phyloP scores from a whole-genome alignment of 2,888 invertebrate genomes.

The Eupithecia tripunctaria region DNA sequence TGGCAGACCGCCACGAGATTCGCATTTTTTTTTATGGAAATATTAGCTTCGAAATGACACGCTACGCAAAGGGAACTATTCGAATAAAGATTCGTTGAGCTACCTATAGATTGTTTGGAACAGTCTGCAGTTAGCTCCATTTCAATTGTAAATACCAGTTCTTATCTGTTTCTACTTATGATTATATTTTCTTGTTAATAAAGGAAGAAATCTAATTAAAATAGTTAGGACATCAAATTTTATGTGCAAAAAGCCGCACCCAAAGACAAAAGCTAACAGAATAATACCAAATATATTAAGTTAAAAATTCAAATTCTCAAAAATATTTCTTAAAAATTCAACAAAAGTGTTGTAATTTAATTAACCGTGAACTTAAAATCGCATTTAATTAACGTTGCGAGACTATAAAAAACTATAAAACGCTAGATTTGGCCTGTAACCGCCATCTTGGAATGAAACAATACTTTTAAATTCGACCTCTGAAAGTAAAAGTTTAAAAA shows the following conservation, averaged over 20 bases:
- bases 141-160: no score
- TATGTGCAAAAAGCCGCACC: not conserved
- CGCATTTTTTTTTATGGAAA: no score
- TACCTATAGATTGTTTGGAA: no score
- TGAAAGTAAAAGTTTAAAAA: conserved; percentile 27
- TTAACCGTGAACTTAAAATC: conserved; percentile 55
- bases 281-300: conserved; percentile 18
- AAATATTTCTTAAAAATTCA: conserved; percentile 43
- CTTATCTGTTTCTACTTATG: no score
- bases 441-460: conserved; percentile 13
- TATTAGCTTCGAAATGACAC: no score
- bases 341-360: conserved; percentile 44
- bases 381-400: conserved; percentile 49
- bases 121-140: no score
- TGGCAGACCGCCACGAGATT: no score
- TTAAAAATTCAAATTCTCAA: not conserved
- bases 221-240: no score
- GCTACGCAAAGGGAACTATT: no score
- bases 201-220: no score
- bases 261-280: conserved; percentile 39
- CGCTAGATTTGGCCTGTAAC: conserved; percentile 16
- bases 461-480: conserved; percentile 19
- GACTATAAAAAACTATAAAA: conserved; percentile 31
- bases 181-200: no score
- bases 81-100: no score